phyloP scores from a whole-genome alignment of 53 echinoderm and acorn worm species.

The Arbacia lixula region DNA sequence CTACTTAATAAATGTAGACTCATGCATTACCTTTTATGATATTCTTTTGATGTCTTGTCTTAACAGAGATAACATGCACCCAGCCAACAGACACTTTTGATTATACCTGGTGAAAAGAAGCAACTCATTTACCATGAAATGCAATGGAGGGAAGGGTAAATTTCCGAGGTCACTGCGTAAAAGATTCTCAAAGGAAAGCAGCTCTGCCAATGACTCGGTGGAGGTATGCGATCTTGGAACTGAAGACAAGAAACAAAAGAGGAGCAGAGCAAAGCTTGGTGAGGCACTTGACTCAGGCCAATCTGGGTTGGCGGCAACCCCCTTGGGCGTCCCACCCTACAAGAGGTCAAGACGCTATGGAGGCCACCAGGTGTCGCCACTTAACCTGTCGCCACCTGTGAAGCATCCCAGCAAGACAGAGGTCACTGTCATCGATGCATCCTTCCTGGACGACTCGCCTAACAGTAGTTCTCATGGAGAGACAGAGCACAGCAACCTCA shows the following conservation, averaged over 20 bases:
- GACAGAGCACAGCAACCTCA: no score
- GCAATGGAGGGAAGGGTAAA: not conserved
- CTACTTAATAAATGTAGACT: no score
- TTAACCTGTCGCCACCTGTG: conserved; percentile 2
- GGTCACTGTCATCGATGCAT: not conserved
- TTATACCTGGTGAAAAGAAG: no score
- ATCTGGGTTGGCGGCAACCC: not conserved
- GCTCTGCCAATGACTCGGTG: not conserved
- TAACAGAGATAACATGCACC: no score
- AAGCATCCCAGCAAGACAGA: not conserved
- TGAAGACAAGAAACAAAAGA: not conserved
- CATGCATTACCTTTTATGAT: no score
- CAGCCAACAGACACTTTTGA: no score
- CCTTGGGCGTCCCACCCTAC: conserved; percentile 5
- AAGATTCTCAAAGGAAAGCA: not conserved
- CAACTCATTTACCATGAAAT: no score
- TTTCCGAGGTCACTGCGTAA: conserved; percentile 4
- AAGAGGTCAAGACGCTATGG: not conserved
- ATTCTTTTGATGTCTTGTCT: no score
- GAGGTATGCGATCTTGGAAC: not conserved
- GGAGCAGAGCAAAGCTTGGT: no score
- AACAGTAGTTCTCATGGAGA: conserved; percentile 11
- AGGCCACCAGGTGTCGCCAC: not conserved
- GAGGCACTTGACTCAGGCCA: no score
- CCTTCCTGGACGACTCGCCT: conserved; percentile 1